A percentile compares a stretch with the other conserved stretches of the same genome.
phyloP scores from a whole-genome alignment of 2,888 invertebrate genomes.

The Tetranychus truncatus region DNA sequence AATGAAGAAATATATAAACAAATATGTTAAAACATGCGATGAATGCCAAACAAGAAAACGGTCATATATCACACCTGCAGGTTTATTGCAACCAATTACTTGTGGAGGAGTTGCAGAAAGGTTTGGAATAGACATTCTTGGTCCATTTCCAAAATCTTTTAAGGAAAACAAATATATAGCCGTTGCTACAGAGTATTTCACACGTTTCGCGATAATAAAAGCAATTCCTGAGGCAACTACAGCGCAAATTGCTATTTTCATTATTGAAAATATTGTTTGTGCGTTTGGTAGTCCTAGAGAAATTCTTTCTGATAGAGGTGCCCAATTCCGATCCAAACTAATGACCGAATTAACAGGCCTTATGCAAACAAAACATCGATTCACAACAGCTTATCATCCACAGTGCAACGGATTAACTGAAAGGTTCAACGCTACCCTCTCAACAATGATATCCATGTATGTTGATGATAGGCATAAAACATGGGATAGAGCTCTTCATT shows the following conservation, averaged over 20 bases:
- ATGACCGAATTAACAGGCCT: neutral
- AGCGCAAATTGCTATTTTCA: constrained; percentile 20
- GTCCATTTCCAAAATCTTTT: constrained; percentile 20
- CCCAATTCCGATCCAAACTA: constrained; percentile 13
- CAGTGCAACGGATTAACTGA: constrained; percentile 25
- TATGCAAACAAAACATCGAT: constrained; percentile 16
- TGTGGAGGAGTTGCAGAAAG: constrained; percentile 8
- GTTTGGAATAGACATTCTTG: constrained; percentile 22
- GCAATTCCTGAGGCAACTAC: constrained; percentile 22
- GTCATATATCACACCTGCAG: neutral
- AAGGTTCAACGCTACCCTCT: constrained; percentile 22
- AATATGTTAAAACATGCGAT: constrained; percentile 14
- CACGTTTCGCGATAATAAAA: constrained; percentile 22
- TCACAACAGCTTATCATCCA: constrained; percentile 25
- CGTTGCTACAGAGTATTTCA: constrained; percentile 23
- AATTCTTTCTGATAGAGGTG: constrained; percentile 23
- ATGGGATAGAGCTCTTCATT: constrained; percentile 25
- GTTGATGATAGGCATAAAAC: constrained; percentile 21
- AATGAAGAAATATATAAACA: constrained; percentile 6
- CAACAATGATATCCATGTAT: constrained; percentile 23
- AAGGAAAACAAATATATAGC: constrained; percentile 24
- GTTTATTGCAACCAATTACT: constrained; percentile 16
- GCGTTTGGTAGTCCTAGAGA: constrained; percentile 22
- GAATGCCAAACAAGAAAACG: constrained; percentile 18
- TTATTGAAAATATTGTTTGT: constrained; percentile 24